These are phyloP conservation scores for Tetanocera ferruginea DNA, from an alignment of 2,888 invertebrate species.

Conservation along the genomic window DNA sequence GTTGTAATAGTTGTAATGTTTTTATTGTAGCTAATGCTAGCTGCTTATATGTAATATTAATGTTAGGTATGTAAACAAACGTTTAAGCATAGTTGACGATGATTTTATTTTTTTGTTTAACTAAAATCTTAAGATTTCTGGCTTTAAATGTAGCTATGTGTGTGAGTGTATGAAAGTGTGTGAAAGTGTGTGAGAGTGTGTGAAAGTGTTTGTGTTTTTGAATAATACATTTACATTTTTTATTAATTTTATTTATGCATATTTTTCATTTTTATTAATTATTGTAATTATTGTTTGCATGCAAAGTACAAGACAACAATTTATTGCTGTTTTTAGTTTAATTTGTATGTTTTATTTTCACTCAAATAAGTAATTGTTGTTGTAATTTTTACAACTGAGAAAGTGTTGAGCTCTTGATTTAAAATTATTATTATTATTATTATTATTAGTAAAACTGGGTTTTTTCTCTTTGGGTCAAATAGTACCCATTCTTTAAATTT, in stretches of 20 bases:
- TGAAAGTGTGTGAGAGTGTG: conserved; percentile 8
- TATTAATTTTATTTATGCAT: conserved; percentile 53
- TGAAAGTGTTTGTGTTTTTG: background rate
- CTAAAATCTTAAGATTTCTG: background rate
- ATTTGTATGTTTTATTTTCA: conserved; percentile 3
- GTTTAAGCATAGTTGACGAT: background rate
- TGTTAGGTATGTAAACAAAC: conserved; percentile 6
- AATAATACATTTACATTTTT: conserved; percentile 46
- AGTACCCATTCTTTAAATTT: too few species aligned
- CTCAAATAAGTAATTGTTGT: background rate
- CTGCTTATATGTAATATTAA: background rate
- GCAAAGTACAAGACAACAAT: background rate
- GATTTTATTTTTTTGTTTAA: too few species aligned
- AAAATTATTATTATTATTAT: too few species aligned
- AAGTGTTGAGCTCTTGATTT: too few species aligned
- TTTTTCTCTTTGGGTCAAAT: too few species aligned
- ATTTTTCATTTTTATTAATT: background rate
- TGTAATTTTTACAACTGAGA: too few species aligned
- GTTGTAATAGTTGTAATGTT: conserved; percentile 43
- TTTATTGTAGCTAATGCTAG: conserved; percentile 39
- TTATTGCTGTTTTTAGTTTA: conserved; percentile 5
- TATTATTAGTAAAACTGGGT: background rate
- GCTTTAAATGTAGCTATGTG: conserved; percentile 14
- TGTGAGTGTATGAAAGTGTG: conserved; percentile 11
- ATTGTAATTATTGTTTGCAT: background rate